Evolutionary conservation across 2,797 vertebrate genomes (phyloP), one percentile per base, ranked within the genome.

Genomic region (Mormyrops attenuatus): DNA sequence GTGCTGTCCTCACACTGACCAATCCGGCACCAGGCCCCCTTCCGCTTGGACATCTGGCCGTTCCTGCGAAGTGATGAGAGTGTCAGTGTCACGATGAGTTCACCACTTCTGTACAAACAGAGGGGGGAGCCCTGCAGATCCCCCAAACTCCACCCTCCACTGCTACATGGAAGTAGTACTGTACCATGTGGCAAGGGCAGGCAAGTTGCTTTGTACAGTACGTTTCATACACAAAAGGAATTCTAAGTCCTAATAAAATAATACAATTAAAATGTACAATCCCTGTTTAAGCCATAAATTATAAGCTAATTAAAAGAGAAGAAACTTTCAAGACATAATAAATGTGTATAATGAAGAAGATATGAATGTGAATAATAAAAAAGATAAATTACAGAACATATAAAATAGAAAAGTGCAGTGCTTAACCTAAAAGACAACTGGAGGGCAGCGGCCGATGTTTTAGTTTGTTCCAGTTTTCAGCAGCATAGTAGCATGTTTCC

Each of bases 21-120:
- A 82, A 84, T 89, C 26, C 17, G 69, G 50, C 77, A 22, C 77
- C 50, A 22, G 50, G 69, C 88, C 50, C 50, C 88, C 88, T 88
- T 63, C 88, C 15, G 88, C 66, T 88, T 41, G 52, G 50, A 73
- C 88, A 89, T 84, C 88, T 89, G 88, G 88, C 60, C 34, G 20
- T 53, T 52, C 52, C 73, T 44, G 38, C 13, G 13, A 57, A 66
- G 41, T 52, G 63, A 66, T 88, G 53, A n/a, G 41, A 66, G 53
- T 63, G 44, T 73, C 88, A 52, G 57, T 52, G 66, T 47, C 41
- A 77, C 13, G 9, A 53, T 34, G 88, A 73, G 66, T 73, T 88
- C 57, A 66, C 57, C 38, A 82, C 77, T 44, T 60, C 86, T 88
- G 57, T 49, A 57, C 60, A 63, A 38, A 50, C 41, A 69, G 87